phyloP scores from a whole-genome alignment of 2,888 invertebrate species.

The Brachylomia viminalis region DNA sequence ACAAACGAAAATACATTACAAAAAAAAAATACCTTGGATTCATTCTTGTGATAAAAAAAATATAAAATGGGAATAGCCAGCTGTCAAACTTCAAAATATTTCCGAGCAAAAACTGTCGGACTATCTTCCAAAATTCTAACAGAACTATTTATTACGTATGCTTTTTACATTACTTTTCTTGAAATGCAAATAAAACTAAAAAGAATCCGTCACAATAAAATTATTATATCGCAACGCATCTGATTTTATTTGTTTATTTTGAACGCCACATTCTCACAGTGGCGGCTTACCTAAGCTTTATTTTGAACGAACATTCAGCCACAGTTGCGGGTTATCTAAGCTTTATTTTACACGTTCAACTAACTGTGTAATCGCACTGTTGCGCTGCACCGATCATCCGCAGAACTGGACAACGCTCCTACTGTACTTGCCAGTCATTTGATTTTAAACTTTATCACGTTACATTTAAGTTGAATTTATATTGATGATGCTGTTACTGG shows the following conservation, averaged over 20 bases:
- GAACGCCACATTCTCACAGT: neutral
- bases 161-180: neutral
- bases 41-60: too few species aligned
- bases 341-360: constrained; percentile 73
- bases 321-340: constrained; percentile 45
- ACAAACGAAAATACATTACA: too few species aligned
- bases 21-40: too few species aligned
- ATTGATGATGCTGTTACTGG: constrained; percentile 24
- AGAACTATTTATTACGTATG: too few species aligned
- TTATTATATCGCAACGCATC: neutral
- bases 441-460: constrained; percentile 36
- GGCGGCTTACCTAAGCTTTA: constrained; percentile 35
- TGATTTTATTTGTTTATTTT: neutral
- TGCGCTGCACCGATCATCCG: constrained; percentile 72
- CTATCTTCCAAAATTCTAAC: too few species aligned
- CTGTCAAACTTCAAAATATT: constrained; percentile 17
- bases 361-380: constrained; percentile 76
- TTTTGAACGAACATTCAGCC: constrained; percentile 27
- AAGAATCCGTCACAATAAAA: neutral
- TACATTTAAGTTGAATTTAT: neutral
- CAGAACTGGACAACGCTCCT: constrained; percentile 63
- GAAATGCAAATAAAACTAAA: constrained; percentile 4
- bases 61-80: too few species aligned
- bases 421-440: constrained; percentile 34
- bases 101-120: too few species aligned